Base-by-base conservation (phyloP, 2,113 vertebrate species). In the Alectura lathami region DNA sequence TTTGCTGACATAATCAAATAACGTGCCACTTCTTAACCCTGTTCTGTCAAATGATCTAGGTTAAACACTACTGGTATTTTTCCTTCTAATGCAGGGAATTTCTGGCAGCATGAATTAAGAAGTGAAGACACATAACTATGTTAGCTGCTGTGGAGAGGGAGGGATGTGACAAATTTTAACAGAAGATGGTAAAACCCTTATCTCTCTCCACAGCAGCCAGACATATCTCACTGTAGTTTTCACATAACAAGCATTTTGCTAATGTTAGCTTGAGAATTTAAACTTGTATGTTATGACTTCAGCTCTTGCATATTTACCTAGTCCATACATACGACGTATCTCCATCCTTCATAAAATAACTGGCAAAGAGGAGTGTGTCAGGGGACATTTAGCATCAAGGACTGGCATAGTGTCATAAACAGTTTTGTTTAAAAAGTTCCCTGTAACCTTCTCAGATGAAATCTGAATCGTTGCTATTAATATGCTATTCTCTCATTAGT, bases 401-500 rank as follows among this genome's bases (percentile, higher is more conserved):
- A 20, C 40, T 85, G 66, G 43, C 5, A 0, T 89, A 29, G 60
- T 69, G n/a, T 14, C 53, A 13, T 48, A 42, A 83, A 54, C 40
- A 50, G 32, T 88, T 95, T 94, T 86, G 76, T 91, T 86, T 78
- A 45, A 91, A 83, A 74, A 24, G 68, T 62, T 91, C 40, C 36
- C 43, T 57, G 57, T 85, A 96, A 95, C 91, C 73, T 94, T 87
- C 72, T 91, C 42, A 26, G 56, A 51, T 96, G 96, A 95, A 94
- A 94, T 64, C 13, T 64, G 94, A 96, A 43, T 95, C 23, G 34
- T 86, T 93, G 3, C 92, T 96, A 91, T 95, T 92, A 93, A 95
- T 94, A 94, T 69, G 34, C 75, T 88, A 83, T 96, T 96, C 59
- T 93, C 85, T 91, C 83, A 93, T 85, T 86, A 75, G 86, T 54